Evolutionary conservation across 2,888 invertebrate species (phyloP), one percentile per base, ranked within the genome.

Genomic region (Aspidiotus destructor): DNA sequence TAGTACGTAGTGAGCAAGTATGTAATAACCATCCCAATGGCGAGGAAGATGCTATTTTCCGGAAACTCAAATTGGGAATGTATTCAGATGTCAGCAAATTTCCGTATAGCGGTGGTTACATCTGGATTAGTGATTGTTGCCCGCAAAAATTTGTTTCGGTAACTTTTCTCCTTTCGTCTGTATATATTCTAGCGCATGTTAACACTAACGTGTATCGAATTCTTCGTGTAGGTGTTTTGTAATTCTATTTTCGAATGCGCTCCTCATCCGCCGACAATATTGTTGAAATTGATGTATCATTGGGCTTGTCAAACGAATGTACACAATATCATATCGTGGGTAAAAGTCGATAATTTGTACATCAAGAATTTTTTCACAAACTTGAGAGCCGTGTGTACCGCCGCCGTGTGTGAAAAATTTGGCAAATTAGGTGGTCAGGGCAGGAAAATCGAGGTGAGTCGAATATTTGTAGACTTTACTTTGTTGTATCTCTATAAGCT

Each of bases 291-390:
- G 0, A 83, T 93, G 64, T 93, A 93, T 78, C 92, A 92, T 76
- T 93, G 93, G 93, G 84, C 90, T 0, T 92, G 92, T 73, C 92
- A 93, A 76, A 92, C 93, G 0, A 89, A 88, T 72, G 88, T 92
- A 0, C 87, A 88, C 73, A 93, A 92, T 75, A 90, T 92, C 0
- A 85, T 89, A 0, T 89, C 89, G 71, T 93, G 92, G 93, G 92
- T 92, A 0, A 84, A 85, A 77, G 68, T 68, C 42, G 85, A 87
- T 68, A 87, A 86, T 74, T 77, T 84, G 5, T 87, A 85, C 72
- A 81, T 85, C 1, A 84, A 84, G 75, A 83, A 82, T 48, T 81
- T 81, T 73, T 91, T 87, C 74, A 85, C 86, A 0, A 84, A 85
- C 81, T 76, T 88, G 61, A 81, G 92, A 53, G 87, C 89, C 0